Evolutionary conservation across 2,113 vertebrate species (phyloP), one percentile per base, ranked within the genome.

Genomic region (Helogale parvula): DNA sequence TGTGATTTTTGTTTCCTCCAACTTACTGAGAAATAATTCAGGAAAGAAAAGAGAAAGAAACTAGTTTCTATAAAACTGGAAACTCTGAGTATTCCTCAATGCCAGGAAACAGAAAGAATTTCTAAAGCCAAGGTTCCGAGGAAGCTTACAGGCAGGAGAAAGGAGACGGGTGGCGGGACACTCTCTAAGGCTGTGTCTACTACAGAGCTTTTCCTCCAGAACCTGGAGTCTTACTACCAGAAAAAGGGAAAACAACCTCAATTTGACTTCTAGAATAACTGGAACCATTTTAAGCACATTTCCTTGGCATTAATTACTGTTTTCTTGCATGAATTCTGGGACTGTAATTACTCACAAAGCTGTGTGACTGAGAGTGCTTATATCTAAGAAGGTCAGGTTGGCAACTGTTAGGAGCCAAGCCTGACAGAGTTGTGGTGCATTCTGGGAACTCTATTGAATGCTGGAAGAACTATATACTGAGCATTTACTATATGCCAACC

Each of bases 61-160:
- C 21, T 47, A 29, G 12, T 35, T 87, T 71, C 11, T 57, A 29
- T 57, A 82, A 90, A 93, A 63, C 17, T 90, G 8, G 31, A 69
- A 95, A 82, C 41, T 90, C 38, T 87, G 12, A 96, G 27, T n/a
- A 79, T 83, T 54, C 33, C 63, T 89, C 27, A 84, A 5, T 38
- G 8, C 4, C n/a, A 95, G 72, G 77, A 93, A 97, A 65, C 6
- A 88, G 72, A 57, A 87, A 57, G 35, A 81, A 63, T 94, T 90
- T 90, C 88, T 71, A 27, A 38, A 60, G 35, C 33, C 14, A 93
- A 54, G 79, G 19, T 65, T 68, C 11, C 66, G 23, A 89, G 25
- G 38, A 83, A 50, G 38, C 3, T 23, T 77, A 38, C 8, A 83
- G 17, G 27, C 23, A 47, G 65, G 57, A 83, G 25, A 72, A 71